These are phyloP conservation scores for Cricetomys ansorgei DNA, from an alignment of 2,113 vertebrate genomes.

Conservation along the genomic window DNA sequence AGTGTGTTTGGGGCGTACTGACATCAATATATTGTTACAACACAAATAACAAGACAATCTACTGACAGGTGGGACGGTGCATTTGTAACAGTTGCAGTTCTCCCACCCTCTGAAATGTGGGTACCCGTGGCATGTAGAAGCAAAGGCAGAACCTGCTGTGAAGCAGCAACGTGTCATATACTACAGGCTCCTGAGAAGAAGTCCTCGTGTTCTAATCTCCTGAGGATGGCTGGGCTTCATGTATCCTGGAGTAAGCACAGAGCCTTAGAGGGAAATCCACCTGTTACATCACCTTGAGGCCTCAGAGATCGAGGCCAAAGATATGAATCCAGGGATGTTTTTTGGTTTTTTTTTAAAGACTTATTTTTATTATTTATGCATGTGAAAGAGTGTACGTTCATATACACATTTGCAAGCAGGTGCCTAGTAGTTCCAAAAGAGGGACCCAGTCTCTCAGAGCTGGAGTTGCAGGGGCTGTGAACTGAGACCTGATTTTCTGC, in stretches of 20 bases:
- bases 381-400: not conserved
- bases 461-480: not conserved
- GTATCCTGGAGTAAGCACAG: not conserved
- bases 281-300: not conserved
- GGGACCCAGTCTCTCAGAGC: no score
- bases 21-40: slow-evolving; percentile 41
- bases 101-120: not conserved
- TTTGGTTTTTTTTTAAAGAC: not conserved
- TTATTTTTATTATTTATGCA: not conserved
- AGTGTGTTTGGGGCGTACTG: slow-evolving; percentile 56
- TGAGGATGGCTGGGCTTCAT: not conserved
- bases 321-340: not conserved
- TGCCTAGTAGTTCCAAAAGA: not conserved
- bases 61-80: slow-evolving; percentile 60
- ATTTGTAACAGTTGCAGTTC: not conserved
- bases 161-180: slow-evolving; percentile 13
- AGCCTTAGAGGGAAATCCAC: not conserved
- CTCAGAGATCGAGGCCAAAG: not conserved
- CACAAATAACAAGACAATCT: slow-evolving; percentile 75
- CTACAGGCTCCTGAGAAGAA: not conserved
- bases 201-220: not conserved
- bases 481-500: not conserved
- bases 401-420: not conserved
- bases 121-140: rapidly evolving
- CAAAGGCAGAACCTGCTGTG: slow-evolving; percentile 57